A percentile compares a stretch with the other conserved stretches of the same genome.
Evolutionary conservation across 2,797 vertebrate genomes (phyloP).

Genomic region (Sebastes jordani): DNA sequence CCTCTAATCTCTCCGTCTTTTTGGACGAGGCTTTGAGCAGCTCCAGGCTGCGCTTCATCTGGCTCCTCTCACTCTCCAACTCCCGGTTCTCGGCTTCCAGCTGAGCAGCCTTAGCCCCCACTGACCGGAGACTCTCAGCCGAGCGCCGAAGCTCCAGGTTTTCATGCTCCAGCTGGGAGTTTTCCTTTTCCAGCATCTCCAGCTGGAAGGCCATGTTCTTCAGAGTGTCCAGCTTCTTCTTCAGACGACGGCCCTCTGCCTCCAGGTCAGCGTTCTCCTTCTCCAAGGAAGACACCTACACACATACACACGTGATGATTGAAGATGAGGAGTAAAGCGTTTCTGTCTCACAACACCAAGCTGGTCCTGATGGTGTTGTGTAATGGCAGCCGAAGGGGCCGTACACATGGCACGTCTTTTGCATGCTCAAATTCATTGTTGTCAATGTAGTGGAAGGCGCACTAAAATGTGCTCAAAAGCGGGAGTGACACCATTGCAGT

Average conservation of each 20-base stretch:
- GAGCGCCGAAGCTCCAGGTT: slow-evolving; percentile 92
- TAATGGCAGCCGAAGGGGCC: not conserved
- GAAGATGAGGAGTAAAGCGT: not conserved
- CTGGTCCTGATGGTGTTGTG: not conserved
- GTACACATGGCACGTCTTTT: no score
- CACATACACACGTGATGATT: not conserved
- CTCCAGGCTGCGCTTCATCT: slow-evolving; percentile 91
- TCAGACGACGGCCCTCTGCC: slow-evolving; percentile 89
- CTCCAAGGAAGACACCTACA: slow-evolving; percentile 84
- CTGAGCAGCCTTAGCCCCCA: slow-evolving; percentile 89
- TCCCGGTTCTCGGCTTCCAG: slow-evolving; percentile 94
- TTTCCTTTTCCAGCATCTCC: slow-evolving; percentile 95
- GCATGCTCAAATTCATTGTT: no score
- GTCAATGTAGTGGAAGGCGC: no score
- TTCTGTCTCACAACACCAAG: not conserved
- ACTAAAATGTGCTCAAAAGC: no score
- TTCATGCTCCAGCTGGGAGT: slow-evolving; percentile 92
- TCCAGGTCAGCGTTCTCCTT: slow-evolving; percentile 94
- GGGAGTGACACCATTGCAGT: no score
- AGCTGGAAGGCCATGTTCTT: slow-evolving; percentile 93
- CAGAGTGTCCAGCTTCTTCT: slow-evolving; percentile 90
- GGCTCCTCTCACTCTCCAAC: slow-evolving; percentile 92
- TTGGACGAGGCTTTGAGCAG: slow-evolving; percentile 94
- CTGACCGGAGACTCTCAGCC: slow-evolving; percentile 88
- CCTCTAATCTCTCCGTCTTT: slow-evolving; percentile 95